Evolutionary conservation across 2,113 vertebrate species (phyloP).

Genomic region (Piprites chloris): DNA sequence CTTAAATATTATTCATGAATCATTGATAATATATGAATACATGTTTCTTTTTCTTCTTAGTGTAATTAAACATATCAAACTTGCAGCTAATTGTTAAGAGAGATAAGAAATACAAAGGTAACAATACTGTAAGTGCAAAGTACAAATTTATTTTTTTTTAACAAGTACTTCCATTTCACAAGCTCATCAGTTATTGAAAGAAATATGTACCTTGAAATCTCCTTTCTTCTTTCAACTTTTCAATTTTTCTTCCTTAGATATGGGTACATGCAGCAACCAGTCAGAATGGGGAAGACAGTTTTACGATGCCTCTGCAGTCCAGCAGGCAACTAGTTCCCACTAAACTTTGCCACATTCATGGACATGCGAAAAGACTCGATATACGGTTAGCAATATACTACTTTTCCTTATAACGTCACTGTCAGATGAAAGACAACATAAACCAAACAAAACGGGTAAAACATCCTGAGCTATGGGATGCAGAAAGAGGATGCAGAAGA

Average conservation of each 20-base stretch:
- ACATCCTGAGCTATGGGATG: background rate
- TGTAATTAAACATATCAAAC: background rate
- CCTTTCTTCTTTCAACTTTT: conserved; percentile 60
- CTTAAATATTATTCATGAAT: background rate
- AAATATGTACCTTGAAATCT: conserved; percentile 60
- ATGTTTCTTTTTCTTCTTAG: background rate
- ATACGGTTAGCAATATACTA: conserved; percentile 59
- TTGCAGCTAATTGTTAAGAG: background rate
- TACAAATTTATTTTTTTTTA: background rate
- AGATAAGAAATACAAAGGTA: background rate
- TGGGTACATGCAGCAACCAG: conserved; percentile 62
- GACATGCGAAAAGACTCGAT: conserved; percentile 77
- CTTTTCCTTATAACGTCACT: background rate
- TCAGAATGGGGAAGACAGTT: conserved; percentile 57
- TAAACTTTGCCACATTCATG: conserved; percentile 53
- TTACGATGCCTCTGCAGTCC: conserved; percentile 70
- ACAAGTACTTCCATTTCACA: conserved; percentile 7
- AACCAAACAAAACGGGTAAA: background rate
- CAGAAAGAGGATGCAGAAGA: background rate
- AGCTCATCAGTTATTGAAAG: conserved; percentile 17
- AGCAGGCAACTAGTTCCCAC: conserved; percentile 63
- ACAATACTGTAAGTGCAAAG: background rate
- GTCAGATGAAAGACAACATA: background rate
- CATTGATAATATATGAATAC: background rate
- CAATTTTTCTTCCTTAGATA: conserved; percentile 66